Conservation (phyloP, 2,888 invertebrate genomes). For the Hypomecis atomaria region DNA sequence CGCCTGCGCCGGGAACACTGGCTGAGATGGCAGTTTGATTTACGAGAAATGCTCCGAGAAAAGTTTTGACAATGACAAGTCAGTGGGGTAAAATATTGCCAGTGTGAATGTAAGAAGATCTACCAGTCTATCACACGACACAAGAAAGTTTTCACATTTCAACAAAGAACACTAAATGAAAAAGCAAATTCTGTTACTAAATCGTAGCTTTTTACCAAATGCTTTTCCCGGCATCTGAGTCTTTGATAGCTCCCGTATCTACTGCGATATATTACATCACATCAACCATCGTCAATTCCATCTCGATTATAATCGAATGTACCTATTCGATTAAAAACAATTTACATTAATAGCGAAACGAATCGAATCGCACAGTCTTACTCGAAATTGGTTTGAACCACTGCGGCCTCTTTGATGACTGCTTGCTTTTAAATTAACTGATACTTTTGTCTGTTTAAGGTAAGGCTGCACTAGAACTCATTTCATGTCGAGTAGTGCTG, state of each 20-base stretch:
- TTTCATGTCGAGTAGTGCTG: not conserved
- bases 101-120: too few relatives aligned
- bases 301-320: conserved; percentile 14
- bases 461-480: not conserved
- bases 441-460: conserved; percentile 14
- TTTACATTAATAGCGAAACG: conserved; percentile 43
- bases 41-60: conserved; percentile 14
- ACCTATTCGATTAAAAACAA: conserved; percentile 32
- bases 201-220: not conserved
- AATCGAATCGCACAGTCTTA: conserved; percentile 44
- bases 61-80: conserved; percentile 16
- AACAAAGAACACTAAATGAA: not conserved
- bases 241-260: conserved; percentile 19
- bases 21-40: conserved; percentile 9
- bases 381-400: conserved; percentile 46
- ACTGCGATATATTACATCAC: conserved; percentile 24
- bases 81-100: not conserved
- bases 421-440: conserved; percentile 39
- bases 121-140: too few relatives aligned
- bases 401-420: conserved; percentile 56
- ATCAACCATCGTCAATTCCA: conserved; percentile 16
- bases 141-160: too few relatives aligned
- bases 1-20: conserved; percentile 7
- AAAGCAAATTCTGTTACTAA: not conserved
- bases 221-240: not conserved